Base-by-base conservation (phyloP, 2,113 vertebrate species). In the Hyla sarda region DNA sequence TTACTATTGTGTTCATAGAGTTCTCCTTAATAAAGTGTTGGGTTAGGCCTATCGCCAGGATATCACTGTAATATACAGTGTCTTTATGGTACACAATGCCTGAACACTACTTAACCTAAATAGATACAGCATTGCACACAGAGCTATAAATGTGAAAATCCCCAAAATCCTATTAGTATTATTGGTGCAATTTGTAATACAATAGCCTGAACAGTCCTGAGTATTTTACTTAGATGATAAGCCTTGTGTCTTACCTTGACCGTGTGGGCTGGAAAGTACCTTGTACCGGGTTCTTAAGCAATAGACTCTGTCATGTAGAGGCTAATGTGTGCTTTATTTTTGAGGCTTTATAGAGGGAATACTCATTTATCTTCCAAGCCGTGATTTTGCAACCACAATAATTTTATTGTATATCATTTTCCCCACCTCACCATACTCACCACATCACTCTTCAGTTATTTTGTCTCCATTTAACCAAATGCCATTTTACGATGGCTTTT, bases 191-290 rank as follows among this genome's bases (percentile, higher is more conserved):
- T 75, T 14, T 75, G 12, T 16, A 50, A 16, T 13, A 28, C 5
- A 47, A 28, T 50, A 50, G 11, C 72, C 65, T 6, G 17, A 73
- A n/a, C 5, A 73, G 23, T 1, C 41, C 41, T 47, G 23, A 8
- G 47, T 47, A 6, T 25, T 25, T 73, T 74, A 47, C 17, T 19
- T 71, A 34, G 67, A 41, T 23, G 32, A 41, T 71, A 41, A 69
- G 17, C 67, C 67, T 37, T 41, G 67, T 30, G 21, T 32, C 67
- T 37, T 21, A 10, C 34, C 34, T 71, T 71, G 32, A 41, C 67
- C 32, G 37, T 71, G 67, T 71, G 67, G 23, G 67, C 17, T 71
- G 67, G 67, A 71, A 71, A 14, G 32, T 37, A 71, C 67, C 28
- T 67, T 67, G 9, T 11, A 71, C 9, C 32, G 23, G 5, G 28